phyloP scores from a whole-genome alignment of 2,113 vertebrate genomes.

The Neotragus moschatus region DNA sequence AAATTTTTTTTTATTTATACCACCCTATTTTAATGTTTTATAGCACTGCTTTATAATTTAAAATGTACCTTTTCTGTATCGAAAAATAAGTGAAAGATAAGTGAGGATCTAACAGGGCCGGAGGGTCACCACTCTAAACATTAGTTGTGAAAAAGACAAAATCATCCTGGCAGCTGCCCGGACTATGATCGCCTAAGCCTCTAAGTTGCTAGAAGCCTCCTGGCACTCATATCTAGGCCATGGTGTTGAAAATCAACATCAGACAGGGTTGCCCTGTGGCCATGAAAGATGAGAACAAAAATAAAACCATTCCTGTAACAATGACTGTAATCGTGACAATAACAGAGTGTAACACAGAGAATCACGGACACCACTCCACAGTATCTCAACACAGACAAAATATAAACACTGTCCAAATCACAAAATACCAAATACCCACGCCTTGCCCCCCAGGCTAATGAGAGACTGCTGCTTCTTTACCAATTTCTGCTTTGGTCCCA shows the following conservation, averaged over 20 bases:
- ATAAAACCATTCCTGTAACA: background rate
- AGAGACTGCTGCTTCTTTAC: background rate
- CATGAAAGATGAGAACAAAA: background rate
- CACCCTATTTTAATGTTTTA: background rate
- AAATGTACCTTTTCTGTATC: background rate
- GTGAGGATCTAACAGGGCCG: background rate
- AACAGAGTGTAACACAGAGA: background rate
- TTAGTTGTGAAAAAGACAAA: background rate
- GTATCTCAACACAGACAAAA: background rate
- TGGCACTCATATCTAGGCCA: background rate
- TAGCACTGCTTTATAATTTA: background rate
- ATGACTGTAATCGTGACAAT: background rate
- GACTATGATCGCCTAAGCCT: background rate
- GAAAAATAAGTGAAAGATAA: background rate
- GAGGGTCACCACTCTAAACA: background rate
- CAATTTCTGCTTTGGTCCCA: background rate
- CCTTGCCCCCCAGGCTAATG: background rate
- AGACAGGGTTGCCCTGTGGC: background rate
- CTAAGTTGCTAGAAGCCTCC: background rate
- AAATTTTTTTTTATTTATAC: background rate
- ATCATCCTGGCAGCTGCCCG: background rate
- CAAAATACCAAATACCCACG: background rate
- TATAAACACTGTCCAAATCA: background rate
- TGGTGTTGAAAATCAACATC: background rate
- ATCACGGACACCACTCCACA: background rate